These are phyloP conservation scores for Tortrix viridana DNA, from an alignment of 2,888 invertebrate species.

Conservation along the genomic window DNA sequence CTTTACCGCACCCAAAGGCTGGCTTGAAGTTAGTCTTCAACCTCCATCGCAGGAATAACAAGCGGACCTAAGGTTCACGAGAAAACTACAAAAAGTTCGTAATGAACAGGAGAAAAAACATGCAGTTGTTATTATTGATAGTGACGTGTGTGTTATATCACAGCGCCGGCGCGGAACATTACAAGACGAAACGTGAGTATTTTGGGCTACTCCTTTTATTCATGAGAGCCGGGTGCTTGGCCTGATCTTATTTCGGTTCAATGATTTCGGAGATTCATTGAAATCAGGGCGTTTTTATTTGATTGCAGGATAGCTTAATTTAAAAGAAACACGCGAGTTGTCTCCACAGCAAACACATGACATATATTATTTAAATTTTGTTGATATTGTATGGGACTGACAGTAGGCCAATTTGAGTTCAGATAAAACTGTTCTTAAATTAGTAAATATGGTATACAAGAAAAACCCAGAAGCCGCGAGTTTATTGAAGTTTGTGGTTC, in stretches of 20 bases:
- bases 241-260: slow-evolving; percentile 28
- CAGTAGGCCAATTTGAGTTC: not conserved
- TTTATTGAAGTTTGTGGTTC: no score
- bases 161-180: slow-evolving; percentile 63
- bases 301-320: not conserved
- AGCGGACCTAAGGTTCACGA: slow-evolving; percentile 15
- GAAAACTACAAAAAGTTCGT: slow-evolving; percentile 15
- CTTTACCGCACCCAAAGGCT: slow-evolving; percentile 56
- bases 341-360: no score
- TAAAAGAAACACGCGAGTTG: no score
- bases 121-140: slow-evolving; percentile 69
- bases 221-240: slow-evolving; percentile 27
- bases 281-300: not conserved
- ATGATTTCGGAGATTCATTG: slow-evolving; percentile 3
- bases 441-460: no score
- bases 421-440: not conserved
- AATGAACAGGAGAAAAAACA: slow-evolving; percentile 49
- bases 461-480: no score
- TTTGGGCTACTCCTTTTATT: slow-evolving; percentile 47
- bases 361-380: no score
- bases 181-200: slow-evolving; percentile 78
- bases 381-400: no score
- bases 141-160: slow-evolving; percentile 69
- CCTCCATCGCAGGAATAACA: slow-evolving; percentile 55
- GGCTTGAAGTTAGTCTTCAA: slow-evolving; percentile 65